phyloP scores from a whole-genome alignment of 2,797 vertebrate species.

The Onychomys leucogaster region DNA sequence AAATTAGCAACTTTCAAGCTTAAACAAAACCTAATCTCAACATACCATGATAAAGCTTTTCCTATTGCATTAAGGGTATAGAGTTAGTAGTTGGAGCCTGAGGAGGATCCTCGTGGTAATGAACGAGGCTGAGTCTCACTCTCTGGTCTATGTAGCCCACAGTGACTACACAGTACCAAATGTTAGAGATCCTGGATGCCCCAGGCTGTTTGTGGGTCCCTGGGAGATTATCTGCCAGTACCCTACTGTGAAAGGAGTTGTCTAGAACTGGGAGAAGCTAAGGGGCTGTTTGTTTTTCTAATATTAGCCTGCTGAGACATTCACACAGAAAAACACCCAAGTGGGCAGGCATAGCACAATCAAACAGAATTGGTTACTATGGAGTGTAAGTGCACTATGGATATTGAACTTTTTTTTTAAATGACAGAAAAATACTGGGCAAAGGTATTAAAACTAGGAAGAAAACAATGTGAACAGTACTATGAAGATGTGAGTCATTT shows the following conservation, averaged over 20 bases:
- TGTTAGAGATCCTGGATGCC: neutral
- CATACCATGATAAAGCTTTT: neutral
- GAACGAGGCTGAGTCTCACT: neutral
- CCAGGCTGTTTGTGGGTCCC: neutral
- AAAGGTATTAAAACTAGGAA: slow-evolving; percentile 57
- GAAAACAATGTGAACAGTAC: slow-evolving; percentile 48
- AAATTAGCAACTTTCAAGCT: neutral
- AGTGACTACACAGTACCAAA: neutral
- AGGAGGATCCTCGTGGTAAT: neutral
- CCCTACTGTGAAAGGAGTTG: neutral
- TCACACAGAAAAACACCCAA: slow-evolving; percentile 11
- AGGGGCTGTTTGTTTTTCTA: slow-evolving; percentile 47
- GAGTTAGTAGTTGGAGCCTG: neutral
- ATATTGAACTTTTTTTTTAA: slow-evolving; percentile 71
- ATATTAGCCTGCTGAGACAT: slow-evolving; percentile 31
- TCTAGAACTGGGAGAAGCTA: slow-evolving; percentile 43
- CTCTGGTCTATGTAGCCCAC: neutral
- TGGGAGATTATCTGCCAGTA: neutral
- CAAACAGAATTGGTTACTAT: slow-evolving; percentile 66
- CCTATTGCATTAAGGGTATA: neutral
- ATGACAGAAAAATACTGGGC: slow-evolving; percentile 60
- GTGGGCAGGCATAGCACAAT: slow-evolving; percentile 43
- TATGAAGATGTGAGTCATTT: slow-evolving; percentile 70
- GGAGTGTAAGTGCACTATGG: slow-evolving; percentile 50
- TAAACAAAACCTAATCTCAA: slow-evolving; percentile 21